phyloP scores from a whole-genome alignment of 2,113 vertebrate species.

The Illadopsis cleaveri region DNA sequence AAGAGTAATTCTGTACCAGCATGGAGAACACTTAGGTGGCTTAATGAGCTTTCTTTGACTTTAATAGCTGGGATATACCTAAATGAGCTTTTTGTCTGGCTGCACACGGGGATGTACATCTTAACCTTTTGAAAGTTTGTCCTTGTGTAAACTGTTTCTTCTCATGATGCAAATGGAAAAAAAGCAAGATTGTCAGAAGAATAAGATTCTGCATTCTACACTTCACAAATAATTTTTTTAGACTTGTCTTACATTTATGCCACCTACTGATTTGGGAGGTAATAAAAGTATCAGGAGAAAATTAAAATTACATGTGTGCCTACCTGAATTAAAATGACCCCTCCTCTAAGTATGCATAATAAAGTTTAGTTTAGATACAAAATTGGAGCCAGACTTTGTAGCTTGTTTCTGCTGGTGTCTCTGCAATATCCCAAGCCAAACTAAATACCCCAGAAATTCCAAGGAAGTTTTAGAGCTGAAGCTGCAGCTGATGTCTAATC shows the following conservation, averaged over 20 bases:
- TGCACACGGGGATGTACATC: background rate
- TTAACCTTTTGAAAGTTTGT: background rate
- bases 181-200: background rate
- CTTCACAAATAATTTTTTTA: background rate
- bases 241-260: background rate
- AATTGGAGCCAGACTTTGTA: background rate
- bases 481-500: slow-evolving; percentile 13
- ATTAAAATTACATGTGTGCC: background rate
- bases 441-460: background rate
- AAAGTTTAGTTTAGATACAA: background rate
- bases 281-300: background rate
- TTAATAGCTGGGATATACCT: background rate
- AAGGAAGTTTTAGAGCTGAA: background rate
- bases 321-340: background rate
- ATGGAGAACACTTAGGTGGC: background rate
- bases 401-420: background rate
- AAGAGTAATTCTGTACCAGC: background rate
- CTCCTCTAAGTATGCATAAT: background rate
- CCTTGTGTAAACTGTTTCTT: background rate
- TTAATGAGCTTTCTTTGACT: slow-evolving; percentile 2
- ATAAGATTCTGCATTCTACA: background rate
- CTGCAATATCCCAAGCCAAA: background rate
- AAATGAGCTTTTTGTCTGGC: background rate
- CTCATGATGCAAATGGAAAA: background rate
- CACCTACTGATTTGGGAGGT: background rate